A percentile compares a stretch with the other conserved stretches of the same genome.
phyloP scores from a whole-genome alignment of 2,113 vertebrate species.

The Antechinus flavipes region DNA sequence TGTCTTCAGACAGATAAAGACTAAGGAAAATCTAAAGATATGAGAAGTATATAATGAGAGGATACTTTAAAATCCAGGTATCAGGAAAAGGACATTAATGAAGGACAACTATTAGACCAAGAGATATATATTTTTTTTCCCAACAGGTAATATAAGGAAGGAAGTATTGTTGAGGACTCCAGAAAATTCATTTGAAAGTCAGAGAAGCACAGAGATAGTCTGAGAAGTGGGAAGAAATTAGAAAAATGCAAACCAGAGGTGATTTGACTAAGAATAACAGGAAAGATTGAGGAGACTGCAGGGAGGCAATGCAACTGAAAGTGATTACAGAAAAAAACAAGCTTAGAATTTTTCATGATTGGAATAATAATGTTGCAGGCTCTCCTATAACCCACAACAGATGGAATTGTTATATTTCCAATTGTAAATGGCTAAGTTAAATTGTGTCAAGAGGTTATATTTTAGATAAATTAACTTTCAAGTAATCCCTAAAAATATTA shows the following conservation, averaged over 20 bases:
- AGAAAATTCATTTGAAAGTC: not conserved
- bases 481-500: not conserved
- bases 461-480: not conserved
- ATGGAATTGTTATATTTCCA: not conserved
- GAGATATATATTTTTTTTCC: not conserved
- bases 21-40: not conserved
- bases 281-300: not conserved
- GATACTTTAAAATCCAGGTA: not conserved
- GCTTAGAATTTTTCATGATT: slow-evolving; percentile 3
- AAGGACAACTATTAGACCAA: not conserved
- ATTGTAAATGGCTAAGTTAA: not conserved
- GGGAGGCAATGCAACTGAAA: not conserved
- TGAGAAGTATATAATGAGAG: not conserved
- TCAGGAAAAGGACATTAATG: not conserved
- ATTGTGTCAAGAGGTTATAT: not conserved
- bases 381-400: not conserved
- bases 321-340: not conserved
- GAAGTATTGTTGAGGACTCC: not conserved
- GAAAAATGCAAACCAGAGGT: not conserved
- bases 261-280: not conserved
- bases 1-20: not conserved
- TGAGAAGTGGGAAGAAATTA: not conserved
- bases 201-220: not conserved
- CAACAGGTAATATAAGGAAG: not conserved
- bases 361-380: not conserved